Percentiles rank a stretch among this genome's conserved stretches.
These are phyloP conservation scores for Heliangelus exortis DNA, from an alignment of 2,797 vertebrate genomes.

Conservation along the genomic window DNA sequence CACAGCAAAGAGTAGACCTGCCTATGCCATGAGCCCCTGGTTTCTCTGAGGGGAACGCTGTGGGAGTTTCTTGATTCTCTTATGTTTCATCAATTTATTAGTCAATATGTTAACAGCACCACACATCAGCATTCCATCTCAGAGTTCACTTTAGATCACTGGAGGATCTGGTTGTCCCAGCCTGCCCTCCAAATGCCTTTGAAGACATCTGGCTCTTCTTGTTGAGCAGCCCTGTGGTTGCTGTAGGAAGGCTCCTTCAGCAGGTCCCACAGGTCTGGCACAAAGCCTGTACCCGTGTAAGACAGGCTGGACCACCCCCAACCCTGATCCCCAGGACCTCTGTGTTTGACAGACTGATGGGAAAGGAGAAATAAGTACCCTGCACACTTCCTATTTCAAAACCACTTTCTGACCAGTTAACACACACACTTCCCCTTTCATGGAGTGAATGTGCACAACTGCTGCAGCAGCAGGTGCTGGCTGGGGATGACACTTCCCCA, in stretches of 20 bases:
- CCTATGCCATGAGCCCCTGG: too few relatives aligned
- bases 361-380: conserved; percentile 55
- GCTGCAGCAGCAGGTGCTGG: not conserved
- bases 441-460: not conserved
- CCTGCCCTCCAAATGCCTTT: not conserved
- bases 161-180: not conserved
- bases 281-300: not conserved
- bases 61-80: not conserved
- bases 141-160: not conserved
- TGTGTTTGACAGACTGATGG: not conserved
- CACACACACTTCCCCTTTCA: not conserved
- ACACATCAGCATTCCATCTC: not conserved
- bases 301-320: not conserved
- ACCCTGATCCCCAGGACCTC: accelerated
- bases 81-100: not conserved
- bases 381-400: conserved; percentile 41
- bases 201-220: not conserved
- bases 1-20: too few relatives aligned
- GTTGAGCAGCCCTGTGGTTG: accelerated
- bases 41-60: too few relatives aligned
- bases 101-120: not conserved
- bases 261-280: not conserved
- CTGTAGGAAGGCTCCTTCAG: not conserved
- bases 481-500: not conserved
- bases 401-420: not conserved